phyloP scores from a whole-genome alignment of 1,140 invertebrate genomes.

The Platyscapa corneri region DNA sequence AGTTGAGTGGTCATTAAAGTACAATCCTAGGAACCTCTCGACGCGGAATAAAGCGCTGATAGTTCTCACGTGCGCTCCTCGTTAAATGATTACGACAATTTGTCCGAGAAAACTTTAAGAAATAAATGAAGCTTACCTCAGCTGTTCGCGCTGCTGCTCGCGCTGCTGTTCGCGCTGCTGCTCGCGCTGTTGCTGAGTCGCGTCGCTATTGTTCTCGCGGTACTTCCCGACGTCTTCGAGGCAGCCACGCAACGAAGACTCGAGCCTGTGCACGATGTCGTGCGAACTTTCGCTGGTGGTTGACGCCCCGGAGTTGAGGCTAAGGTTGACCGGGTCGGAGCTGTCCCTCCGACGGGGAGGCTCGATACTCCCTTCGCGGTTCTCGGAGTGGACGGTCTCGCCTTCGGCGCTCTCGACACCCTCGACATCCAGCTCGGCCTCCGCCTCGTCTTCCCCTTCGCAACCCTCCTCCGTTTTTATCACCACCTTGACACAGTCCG shows the following conservation, averaged over 20 bases:
- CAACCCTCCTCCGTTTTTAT: constrained; percentile 75
- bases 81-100: background rate
- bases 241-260: constrained; percentile 42
- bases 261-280: constrained; percentile 66
- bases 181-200: background rate
- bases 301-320: constrained; percentile 73
- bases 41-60: too few relatives aligned
- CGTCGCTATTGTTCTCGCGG: constrained; percentile 38
- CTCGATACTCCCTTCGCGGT: constrained; percentile 68
- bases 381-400: constrained; percentile 74
- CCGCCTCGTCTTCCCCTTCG: constrained; percentile 76
- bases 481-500: constrained; percentile 72
- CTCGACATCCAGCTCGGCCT: constrained; percentile 76
- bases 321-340: constrained; percentile 85
- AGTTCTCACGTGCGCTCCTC: too few relatives aligned
- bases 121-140: background rate
- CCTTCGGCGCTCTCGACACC: constrained; percentile 76
- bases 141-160: constrained; percentile 24
- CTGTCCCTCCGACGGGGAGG: constrained; percentile 72
- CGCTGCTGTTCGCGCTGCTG: constrained; percentile 17
- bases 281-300: constrained; percentile 70
- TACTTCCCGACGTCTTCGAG: constrained; percentile 43
- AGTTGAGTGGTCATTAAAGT: too few relatives aligned
- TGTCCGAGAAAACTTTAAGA: background rate
- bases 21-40: too few relatives aligned